Evolutionary conservation across 2,888 invertebrate species (phyloP).

Genomic region (Lycaena phlaeas): DNA sequence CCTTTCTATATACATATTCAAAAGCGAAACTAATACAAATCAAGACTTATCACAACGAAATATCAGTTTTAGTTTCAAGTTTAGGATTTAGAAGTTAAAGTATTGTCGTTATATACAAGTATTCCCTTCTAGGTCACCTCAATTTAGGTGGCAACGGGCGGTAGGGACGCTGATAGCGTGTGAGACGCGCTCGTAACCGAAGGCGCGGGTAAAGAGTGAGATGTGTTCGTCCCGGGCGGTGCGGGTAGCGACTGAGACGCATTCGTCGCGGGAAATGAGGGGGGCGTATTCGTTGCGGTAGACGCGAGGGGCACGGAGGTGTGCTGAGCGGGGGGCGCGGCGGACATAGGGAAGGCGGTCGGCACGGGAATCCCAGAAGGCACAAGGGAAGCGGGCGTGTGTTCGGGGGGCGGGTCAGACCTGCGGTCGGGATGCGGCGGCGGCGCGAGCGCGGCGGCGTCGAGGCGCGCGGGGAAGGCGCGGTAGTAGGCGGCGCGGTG

Average conservation of each 20-base stretch:
- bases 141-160: background rate
- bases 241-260: too few relatives aligned
- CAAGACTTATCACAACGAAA: too few relatives aligned
- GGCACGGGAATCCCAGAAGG: too few relatives aligned
- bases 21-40: too few relatives aligned
- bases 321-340: background rate
- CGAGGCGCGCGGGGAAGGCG: slow-evolving; percentile 91
- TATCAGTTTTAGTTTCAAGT: too few relatives aligned
- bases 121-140: too few relatives aligned
- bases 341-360: background rate
- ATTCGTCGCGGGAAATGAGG: background rate
- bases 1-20: too few relatives aligned
- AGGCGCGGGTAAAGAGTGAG: background rate
- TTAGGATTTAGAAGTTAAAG: too few relatives aligned
- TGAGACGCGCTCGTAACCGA: too few relatives aligned
- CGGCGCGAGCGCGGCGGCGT: slow-evolving; percentile 66
- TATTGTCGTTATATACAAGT: too few relatives aligned
- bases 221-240: background rate
- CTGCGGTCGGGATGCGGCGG: slow-evolving; percentile 54
- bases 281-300: background rate
- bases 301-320: background rate
- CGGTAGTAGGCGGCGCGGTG: slow-evolving; percentile 81
- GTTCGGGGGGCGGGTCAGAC: slow-evolving; percentile 31
- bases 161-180: background rate
- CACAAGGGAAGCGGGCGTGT: background rate